Conservation (phyloP, 2,797 vertebrate genomes). For the Halcyon badia region DNA sequence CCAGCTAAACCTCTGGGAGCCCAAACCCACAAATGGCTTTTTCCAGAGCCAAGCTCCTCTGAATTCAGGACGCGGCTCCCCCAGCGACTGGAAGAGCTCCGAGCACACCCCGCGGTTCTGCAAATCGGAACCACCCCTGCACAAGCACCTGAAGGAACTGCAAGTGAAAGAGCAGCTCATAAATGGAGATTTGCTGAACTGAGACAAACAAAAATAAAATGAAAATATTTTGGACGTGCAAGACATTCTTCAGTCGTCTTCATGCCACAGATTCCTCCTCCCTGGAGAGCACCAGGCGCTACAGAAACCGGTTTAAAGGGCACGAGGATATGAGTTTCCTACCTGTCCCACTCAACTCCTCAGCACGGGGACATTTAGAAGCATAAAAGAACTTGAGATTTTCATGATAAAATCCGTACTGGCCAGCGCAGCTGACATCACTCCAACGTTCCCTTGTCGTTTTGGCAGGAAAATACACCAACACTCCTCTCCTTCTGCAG, state of each 20-base stretch:
- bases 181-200: background rate
- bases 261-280: background rate
- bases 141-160: background rate
- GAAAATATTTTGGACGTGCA: background rate
- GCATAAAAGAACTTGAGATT: background rate
- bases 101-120: background rate
- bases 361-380: background rate
- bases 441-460: background rate
- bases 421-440: background rate
- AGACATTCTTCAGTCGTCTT: background rate
- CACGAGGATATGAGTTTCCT: accelerated
- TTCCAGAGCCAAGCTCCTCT: background rate
- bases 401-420: accelerated
- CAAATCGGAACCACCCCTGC: background rate
- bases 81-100: no score
- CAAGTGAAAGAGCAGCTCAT: background rate
- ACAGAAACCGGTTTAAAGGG: background rate
- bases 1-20: background rate
- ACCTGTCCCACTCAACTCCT: background rate
- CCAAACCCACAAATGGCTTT: background rate
- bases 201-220: background rate
- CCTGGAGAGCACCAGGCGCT: background rate
- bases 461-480: background rate
- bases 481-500: background rate
- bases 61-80: background rate